phyloP scores from a whole-genome alignment of 2,113 vertebrate genomes.

The Oreotragus oreotragus region DNA sequence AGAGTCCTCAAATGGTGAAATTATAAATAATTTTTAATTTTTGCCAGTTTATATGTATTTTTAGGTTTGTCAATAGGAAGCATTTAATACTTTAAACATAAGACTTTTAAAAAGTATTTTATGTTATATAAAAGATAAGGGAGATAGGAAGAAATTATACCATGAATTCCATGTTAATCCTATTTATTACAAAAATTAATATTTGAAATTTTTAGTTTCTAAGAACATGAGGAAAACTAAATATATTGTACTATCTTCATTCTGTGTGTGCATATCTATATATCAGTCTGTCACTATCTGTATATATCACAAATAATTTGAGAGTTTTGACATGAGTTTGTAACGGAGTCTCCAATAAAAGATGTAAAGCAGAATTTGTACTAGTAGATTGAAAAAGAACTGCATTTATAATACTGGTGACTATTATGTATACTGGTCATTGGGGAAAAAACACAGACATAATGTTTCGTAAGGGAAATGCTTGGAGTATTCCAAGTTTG shows the following conservation, averaged over 20 bases:
- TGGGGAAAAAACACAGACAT: neutral
- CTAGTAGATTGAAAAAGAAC: neutral
- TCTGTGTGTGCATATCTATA: neutral
- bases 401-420: neutral
- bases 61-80: neutral
- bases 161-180: neutral
- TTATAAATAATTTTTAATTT: neutral
- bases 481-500: neutral
- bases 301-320: neutral
- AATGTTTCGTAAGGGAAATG: neutral
- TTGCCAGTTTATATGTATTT: neutral
- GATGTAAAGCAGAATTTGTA: neutral
- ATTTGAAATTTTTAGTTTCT: neutral
- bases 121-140: neutral
- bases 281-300: neutral
- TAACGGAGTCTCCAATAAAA: neutral
- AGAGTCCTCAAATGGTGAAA: neutral
- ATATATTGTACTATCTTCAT: neutral
- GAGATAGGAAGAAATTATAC: neutral
- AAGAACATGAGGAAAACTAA: neutral
- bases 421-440: neutral
- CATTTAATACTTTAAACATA: neutral
- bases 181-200: neutral
- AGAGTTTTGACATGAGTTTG: neutral
- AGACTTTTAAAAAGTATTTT: neutral